Evolutionary conservation across 2,113 vertebrate genomes (phyloP).

Genomic region (Pterophyllum scalare): DNA sequence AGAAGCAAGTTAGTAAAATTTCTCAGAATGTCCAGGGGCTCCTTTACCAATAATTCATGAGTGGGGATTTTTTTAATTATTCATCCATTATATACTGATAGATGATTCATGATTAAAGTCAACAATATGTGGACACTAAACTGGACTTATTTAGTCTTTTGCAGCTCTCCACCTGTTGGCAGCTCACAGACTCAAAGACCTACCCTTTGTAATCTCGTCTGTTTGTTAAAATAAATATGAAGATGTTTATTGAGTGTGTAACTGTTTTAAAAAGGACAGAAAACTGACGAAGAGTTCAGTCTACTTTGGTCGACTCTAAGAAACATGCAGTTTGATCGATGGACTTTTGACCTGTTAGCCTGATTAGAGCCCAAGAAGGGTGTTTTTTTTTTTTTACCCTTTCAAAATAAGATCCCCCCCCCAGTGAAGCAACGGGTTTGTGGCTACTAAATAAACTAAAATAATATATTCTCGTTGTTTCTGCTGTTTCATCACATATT

Average conservation of each 20-base stretch:
- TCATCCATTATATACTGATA: neutral
- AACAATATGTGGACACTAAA: neutral
- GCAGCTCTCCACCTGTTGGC: neutral
- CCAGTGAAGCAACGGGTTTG: neutral
- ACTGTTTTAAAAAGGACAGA: neutral
- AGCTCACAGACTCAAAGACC: neutral
- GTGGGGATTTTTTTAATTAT: neutral
- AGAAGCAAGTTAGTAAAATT: neutral
- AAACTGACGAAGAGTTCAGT: neutral
- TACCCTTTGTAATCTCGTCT: neutral
- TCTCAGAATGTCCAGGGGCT: neutral
- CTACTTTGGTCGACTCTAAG: neutral
- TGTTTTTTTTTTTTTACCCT: neutral
- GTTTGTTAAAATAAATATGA: slow-evolving; percentile 1
- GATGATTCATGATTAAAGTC: neutral
- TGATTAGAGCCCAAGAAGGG: neutral
- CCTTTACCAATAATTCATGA: neutral
- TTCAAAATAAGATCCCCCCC: neutral
- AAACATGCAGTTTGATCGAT: neutral
- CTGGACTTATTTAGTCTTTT: neutral
- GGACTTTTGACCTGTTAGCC: neutral
- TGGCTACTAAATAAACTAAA: neutral
- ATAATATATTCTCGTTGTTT: neutral
- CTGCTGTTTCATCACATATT: neutral
- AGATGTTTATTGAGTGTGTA: rapidly evolving